These are phyloP conservation scores for Chaenodraco wilsoni DNA, from an alignment of 2,797 vertebrate species.

Conservation along the genomic window DNA sequence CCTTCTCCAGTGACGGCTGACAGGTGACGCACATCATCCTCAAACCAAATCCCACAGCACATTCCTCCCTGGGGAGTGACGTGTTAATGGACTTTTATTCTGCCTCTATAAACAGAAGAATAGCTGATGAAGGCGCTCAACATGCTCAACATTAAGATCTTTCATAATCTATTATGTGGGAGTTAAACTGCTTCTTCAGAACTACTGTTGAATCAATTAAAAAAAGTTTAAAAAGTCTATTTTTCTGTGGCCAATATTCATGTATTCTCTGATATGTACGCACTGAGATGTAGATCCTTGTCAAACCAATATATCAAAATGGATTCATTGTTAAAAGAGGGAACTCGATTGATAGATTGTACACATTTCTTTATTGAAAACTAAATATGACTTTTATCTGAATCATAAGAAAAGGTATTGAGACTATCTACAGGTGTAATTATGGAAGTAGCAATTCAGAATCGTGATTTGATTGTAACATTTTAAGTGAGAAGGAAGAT, in stretches of 20 bases:
- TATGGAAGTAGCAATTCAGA: slow-evolving; percentile 33
- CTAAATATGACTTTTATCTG: slow-evolving; percentile 67
- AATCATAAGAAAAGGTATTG: slow-evolving; percentile 56
- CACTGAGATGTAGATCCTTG: neutral
- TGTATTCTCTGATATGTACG: slow-evolving; percentile 6
- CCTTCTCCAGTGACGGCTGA: slow-evolving; percentile 56
- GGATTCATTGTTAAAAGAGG: slow-evolving; percentile 25
- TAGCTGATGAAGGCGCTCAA: neutral
- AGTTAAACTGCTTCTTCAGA: neutral
- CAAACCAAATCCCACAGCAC: slow-evolving; percentile 52
- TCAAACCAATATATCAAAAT: slow-evolving; percentile 2
- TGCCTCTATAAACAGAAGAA: slow-evolving; percentile 36
- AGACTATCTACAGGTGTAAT: slow-evolving; percentile 50
- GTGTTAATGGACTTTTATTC: slow-evolving; percentile 45
- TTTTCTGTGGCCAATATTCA: neutral
- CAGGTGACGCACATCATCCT: slow-evolving; percentile 68
- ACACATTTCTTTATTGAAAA: slow-evolving; percentile 78
- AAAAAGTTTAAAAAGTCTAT: neutral
- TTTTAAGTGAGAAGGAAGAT: slow-evolving; percentile 18
- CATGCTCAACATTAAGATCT: too few species aligned
- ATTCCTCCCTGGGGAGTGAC: slow-evolving; percentile 31
- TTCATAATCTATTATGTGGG: too few species aligned
- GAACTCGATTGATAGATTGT: slow-evolving; percentile 46
- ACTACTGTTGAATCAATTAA: neutral
- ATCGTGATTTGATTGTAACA: slow-evolving; percentile 25